Base-by-base conservation (phyloP, 2,113 vertebrate species). In the Microtus pennsylvanicus region DNA sequence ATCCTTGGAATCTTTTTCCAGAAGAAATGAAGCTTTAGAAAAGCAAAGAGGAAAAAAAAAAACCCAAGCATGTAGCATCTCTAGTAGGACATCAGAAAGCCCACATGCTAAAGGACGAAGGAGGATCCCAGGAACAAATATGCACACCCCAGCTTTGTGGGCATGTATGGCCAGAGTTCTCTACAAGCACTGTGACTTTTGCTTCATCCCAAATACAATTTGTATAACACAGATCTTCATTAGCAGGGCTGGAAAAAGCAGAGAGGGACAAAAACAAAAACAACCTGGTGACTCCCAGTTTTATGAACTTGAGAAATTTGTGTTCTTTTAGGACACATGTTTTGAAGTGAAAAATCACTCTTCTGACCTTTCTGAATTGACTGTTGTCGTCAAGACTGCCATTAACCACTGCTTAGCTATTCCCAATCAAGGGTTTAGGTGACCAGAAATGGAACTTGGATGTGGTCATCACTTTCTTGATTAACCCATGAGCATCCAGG, bases 261-360 rank as follows among this genome's bases (percentile, higher is more conserved):
- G 21, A 35, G 35, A n/a, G 61, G 5, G n/a, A 52, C 7, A 10
- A 45, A 72, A 90, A 83, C 67, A 86, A 38, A 85, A 75, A 87
- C 52, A 95, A 19, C 5, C 94, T 98, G 95, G 95, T 98, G 98
- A 98, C 94, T 95, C 94, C 93, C 97, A 88, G 10, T 97, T 98
- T 98, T 97, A 95, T 96, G 93, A 98, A 98, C 97, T 98, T 98
- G 98, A 98, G 98, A 98, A 98, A 98, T 96, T 98, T 97, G 96
- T 98, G 98, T 98, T 98, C 97, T 98, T 98, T 98, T 95, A 98
- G 90, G 92, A 96, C 95, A 98, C 98, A 98, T 98, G 98, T 98
- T 98, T 96, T 98, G 97, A 98, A 98, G 98, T 97, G 98, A 98
- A 98, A 98, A 98, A 98, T 98, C 96, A 94, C 96, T 98, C 97